Conservation (phyloP, 37 sponge, comb jelly and placozoan genomes). For the Dysidea cf. avara region DNA sequence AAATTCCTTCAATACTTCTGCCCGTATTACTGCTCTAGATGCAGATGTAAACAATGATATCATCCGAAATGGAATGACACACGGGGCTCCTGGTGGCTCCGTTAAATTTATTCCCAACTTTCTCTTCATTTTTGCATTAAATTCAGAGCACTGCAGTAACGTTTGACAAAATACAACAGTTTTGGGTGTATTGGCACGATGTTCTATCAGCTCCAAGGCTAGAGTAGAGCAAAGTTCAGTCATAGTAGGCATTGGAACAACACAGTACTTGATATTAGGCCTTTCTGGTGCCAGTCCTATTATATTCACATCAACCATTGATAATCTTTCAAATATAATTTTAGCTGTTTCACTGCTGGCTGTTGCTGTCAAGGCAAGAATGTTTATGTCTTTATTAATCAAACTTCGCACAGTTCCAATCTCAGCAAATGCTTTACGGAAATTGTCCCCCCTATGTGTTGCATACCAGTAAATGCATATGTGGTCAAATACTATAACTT, state of each 20-base stretch:
- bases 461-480: not conserved
- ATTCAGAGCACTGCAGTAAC: not conserved
- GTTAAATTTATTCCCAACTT: not conserved
- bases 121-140: not conserved
- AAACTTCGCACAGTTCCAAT: conserved; percentile 2
- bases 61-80: not conserved
- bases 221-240: not conserved
- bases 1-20: not conserved
- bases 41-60: not conserved
- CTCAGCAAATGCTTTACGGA: not conserved
- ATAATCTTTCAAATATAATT: not conserved
- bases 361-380: conserved; percentile 10
- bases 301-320: not conserved
- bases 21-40: not conserved
- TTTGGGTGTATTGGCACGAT: not conserved
- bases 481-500: not conserved
- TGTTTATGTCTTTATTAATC: not conserved
- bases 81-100: not conserved
- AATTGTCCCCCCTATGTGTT: conserved; percentile 12
- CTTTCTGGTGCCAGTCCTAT: not conserved
- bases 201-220: not conserved
- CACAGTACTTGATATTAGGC: not conserved
- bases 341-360: not conserved
- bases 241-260: not conserved
- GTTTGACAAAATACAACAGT: not conserved